Base-by-base conservation (phyloP, 2,888 invertebrate genomes). In the Microchrysa polita region DNA sequence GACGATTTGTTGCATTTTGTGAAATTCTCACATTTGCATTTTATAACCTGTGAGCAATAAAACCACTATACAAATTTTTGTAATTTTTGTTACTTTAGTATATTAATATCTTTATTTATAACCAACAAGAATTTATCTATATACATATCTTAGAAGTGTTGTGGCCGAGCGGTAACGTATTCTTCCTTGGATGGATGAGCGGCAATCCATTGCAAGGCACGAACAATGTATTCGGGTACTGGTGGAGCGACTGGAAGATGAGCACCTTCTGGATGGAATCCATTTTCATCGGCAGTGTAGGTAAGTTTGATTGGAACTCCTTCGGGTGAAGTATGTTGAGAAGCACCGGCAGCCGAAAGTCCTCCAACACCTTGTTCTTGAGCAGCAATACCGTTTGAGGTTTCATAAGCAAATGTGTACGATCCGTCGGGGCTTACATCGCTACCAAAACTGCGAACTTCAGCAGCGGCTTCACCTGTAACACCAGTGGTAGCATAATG, bases 331-430 rank as follows among this genome's bases (percentile, higher is more conserved):
- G 86, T 86, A 84, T 89, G 88, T 18, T 83, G 79, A 80, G 83
- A 86, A 2, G 83, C 81, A 23, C 91, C 91, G 73, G 86, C 84
- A n/a, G 87, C 88, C 55, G 81, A 80, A 79, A 87, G 86, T 80
- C 87, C 87, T 77, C 90, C 82, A 16, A 79, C 81, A 75, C 90
- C 91, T 18, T 79, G 77, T 79, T 89, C 89, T 77, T 89, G 86
- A 5, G 82, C 88, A 0, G 80, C 74, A 79, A 91, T 91, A 16
- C 90, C 90, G 79, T 91, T 90, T n/a, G 85, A 84, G 77, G 91
- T 90, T 77, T 88, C 84, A 79, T 81, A 90, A 5, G 75, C 73
- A 80, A 82, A 88, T 0, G 79, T 69, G 81, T 83, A 90, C 65
- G 81, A 79, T 20, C 85, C 81, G 74, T 89, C 88, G 72, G 69